Conservation (phyloP, 2,888 invertebrate species). For the Ophioninae sp. region DNA sequence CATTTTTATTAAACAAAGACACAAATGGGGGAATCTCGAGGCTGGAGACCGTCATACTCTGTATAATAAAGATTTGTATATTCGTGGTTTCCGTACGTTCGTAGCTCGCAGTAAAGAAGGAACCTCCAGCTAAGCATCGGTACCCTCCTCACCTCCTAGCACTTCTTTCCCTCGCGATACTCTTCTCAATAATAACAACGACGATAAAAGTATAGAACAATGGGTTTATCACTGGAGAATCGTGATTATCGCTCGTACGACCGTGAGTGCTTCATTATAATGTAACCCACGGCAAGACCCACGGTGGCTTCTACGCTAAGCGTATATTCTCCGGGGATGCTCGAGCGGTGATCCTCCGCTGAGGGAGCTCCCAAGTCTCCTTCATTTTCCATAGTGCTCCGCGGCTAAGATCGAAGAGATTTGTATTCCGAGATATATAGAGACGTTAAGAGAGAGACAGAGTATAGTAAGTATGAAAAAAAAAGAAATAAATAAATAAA, state of each 20-base stretch:
- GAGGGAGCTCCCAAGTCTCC: conserved; percentile 26
- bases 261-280: conserved; percentile 56
- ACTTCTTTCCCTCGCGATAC: conserved; percentile 16
- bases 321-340: conserved; percentile 17
- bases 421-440: conserved; percentile 45
- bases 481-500: background rate
- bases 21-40: no score
- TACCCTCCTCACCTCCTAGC: background rate
- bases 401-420: conserved; percentile 32
- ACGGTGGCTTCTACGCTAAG: conserved; percentile 32
- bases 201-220: conserved; percentile 32
- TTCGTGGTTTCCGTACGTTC: background rate
- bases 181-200: conserved; percentile 42
- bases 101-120: background rate
- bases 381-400: conserved; percentile 46
- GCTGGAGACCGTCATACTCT: no score
- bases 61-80: no score
- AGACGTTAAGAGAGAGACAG: conserved; percentile 49
- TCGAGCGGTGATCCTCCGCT: conserved; percentile 26
- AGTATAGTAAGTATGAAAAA: background rate
- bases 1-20: no score
- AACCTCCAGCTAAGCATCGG: no score
- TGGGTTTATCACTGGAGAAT: conserved; percentile 16
- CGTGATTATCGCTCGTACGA: conserved; percentile 52
- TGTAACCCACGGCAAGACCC: conserved; percentile 49